Base-by-base conservation (phyloP, 2,888 invertebrate genomes). In the Brenthis daphne region DNA sequence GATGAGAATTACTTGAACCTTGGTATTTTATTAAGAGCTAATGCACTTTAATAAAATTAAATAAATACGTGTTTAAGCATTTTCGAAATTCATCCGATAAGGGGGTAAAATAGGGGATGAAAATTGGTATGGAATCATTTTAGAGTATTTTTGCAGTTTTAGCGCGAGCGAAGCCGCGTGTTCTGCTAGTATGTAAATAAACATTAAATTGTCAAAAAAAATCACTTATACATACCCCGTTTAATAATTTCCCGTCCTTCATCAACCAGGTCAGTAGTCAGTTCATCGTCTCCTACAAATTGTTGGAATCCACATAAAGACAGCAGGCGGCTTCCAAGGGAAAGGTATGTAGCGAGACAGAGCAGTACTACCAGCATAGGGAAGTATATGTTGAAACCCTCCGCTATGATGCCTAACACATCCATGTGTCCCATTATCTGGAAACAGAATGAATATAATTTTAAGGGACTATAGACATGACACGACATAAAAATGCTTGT, bases 401-500 rank as follows among this genome's bases (percentile, higher is more conserved):
- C 97, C 0, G 99, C 97, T 75, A 99, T 97, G 72, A 99, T 97
- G 43, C 97, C 96, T 67, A 99, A 96, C 0, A 99, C 98, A 87
- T 99, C 99, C 98, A 99, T 98, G 85, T 99, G 99, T 0, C 99
- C 99, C 99, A 99, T 99, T 77, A 99, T 96, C 96, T 96, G 80
- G 77, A 79, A 67, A 64, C n/a, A 66, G 43, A 43, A 11, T 43
- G 2, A 11, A 43, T 43, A 43, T 43, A 2, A 43, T 43, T 43
- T 43, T 43, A 11, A 43, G 37, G 11, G 2, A 43, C 37, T 8
- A 37, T 37, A 37, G 8, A 37, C 33, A 37, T 6, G 8, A 37
- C 37, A 11, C 2, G 20, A 20, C 1, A 20, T 20, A 20, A 20
- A 20, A 43, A 43, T 6, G 2, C 37, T 8, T 43, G 37, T 43